Evolutionary conservation across 2,888 invertebrate species (phyloP), one percentile per base, ranked within the genome.

Genomic region (Eilema griseolum): DNA sequence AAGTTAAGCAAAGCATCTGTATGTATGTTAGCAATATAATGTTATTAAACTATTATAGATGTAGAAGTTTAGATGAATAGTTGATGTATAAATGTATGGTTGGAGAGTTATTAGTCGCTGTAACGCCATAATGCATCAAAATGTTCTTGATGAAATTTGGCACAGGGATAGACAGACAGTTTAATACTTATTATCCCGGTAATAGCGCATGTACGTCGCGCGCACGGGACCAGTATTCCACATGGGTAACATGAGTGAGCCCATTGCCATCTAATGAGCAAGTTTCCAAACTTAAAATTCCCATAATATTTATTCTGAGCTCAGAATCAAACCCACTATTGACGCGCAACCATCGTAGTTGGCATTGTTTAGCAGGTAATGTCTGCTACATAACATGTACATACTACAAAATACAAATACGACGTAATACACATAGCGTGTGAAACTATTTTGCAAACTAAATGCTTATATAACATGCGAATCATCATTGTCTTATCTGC

Each of bases 401-500:
- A 5, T 41, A 41, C 24, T 24, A 41, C 20, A 62, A 62, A 23
- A 62, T 23, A 33, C 24, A 23, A 37, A 37, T 33, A 24, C 24
- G 8, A 37, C 52, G 52, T 20, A 52, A 62, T 33, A 64, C 28
- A 56, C 62, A 60, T 64, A 61, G 24, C 71, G 71, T 81, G 77
- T 59, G 79, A 75, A 76, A 68, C 10, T n/a, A 60, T 68, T 69
- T 67, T 52, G 66, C 64, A 46, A 66, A 16, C n/a, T 24, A 31
- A 59, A 57, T 56, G 16, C 52, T 70, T 69, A 11, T 61, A 67
- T 70, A 69, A 70, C 69, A 62, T 28, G 33, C 61, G 71, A 71
- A 74, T 41, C 28, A 64, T 23, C 70, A 67, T 72, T 70, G 52
- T 65, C 70, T 66, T 78, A 81, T 78, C 74, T 73, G 33, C 66